These are phyloP conservation scores for Mesembrinibis cayennensis DNA, from an alignment of 2,113 vertebrate genomes.

Conservation along the genomic window DNA sequence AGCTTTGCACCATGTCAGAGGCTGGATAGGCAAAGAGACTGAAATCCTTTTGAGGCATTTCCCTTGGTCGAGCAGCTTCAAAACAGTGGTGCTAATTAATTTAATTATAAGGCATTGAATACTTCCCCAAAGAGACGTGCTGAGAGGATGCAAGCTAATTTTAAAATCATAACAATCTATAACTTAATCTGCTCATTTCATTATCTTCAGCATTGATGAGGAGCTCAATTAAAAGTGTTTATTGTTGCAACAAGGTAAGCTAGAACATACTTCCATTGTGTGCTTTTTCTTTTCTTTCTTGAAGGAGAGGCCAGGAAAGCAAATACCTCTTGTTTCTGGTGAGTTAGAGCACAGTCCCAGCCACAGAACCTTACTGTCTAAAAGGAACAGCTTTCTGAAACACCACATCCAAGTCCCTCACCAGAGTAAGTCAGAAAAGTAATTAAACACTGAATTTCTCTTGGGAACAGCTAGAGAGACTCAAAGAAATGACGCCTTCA, in stretches of 20 bases:
- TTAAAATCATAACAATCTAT: background rate
- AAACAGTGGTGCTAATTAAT: constrained; percentile 20
- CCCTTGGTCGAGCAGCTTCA: background rate
- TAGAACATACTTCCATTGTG: background rate
- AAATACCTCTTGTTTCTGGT: background rate
- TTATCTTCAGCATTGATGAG: background rate
- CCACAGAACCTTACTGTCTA: background rate
- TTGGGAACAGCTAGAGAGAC: background rate
- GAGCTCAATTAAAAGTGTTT: background rate
- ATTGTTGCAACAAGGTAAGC: background rate
- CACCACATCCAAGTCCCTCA: background rate
- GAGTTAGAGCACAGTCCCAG: background rate
- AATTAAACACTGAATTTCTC: background rate
- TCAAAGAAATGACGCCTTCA: background rate
- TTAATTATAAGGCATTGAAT: background rate
- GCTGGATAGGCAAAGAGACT: background rate
- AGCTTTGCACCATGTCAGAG: background rate
- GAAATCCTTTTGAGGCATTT: background rate
- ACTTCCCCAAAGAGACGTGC: background rate
- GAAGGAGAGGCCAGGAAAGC: background rate
- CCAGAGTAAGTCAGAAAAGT: background rate
- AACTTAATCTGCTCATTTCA: background rate
- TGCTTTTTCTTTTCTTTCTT: background rate
- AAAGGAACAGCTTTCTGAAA: background rate
- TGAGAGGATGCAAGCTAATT: background rate